Evolutionary conservation across 2,113 vertebrate species (phyloP).

Genomic region (Formicarius rufipectus): DNA sequence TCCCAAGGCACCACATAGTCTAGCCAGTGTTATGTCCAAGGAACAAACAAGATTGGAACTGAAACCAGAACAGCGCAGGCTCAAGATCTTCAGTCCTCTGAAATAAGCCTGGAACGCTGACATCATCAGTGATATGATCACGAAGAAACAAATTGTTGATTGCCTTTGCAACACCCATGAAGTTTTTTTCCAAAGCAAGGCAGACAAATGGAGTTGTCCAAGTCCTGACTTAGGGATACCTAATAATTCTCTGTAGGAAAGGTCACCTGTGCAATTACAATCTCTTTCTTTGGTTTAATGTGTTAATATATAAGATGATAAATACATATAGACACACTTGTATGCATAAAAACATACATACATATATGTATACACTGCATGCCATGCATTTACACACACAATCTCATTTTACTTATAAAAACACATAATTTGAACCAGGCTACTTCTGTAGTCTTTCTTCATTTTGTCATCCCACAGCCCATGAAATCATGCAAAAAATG

Average conservation of each 20-base stretch:
- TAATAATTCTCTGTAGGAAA: neutral
- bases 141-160: neutral
- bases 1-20: neutral
- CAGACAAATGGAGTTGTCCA: neutral
- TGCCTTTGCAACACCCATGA: neutral
- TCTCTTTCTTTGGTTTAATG: neutral
- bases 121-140: neutral
- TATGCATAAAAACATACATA: too few species aligned
- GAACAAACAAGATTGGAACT: neutral
- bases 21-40: neutral
- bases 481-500: neutral
- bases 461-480: neutral
- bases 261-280: neutral
- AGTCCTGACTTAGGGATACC: neutral
- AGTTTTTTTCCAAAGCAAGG: neutral
- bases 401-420: neutral
- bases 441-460: neutral
- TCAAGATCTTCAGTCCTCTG: neutral
- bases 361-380: neutral
- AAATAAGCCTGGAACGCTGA: neutral
- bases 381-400: neutral
- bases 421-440: neutral
- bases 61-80: neutral
- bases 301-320: too few species aligned
- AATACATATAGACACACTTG: neutral